Percentiles rank a stretch among this genome's conserved stretches.
Evolutionary conservation across 1,140 invertebrate species (phyloP).

Genomic region (Trichonephila inaurata): DNA sequence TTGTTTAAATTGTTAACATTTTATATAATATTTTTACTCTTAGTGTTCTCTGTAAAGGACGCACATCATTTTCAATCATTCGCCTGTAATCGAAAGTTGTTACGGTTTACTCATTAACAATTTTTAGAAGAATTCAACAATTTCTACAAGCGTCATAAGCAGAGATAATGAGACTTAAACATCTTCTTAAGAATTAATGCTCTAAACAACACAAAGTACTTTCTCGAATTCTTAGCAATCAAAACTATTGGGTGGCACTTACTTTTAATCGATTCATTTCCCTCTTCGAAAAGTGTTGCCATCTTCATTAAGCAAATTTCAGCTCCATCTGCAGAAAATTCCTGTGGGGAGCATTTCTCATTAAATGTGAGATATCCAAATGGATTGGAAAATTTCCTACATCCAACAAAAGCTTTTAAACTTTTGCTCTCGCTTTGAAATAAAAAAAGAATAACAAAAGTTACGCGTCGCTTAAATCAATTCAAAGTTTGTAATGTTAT

Average conservation of each 20-base stretch:
- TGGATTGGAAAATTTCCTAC: not conserved
- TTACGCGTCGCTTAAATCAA: not conserved
- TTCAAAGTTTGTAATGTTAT: constrained; percentile 1
- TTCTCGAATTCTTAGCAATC: not conserved
- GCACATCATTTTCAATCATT: no score
- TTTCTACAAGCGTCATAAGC: no score
- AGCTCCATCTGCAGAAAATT: not conserved
- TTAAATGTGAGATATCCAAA: constrained; percentile 10
- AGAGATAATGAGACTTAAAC: no score
- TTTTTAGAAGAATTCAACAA: no score
- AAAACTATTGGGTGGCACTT: not conserved
- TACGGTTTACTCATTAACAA: no score
- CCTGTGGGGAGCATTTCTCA: not conserved
- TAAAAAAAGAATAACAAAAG: not conserved
- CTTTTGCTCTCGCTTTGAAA: not conserved
- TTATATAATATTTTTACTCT: no score
- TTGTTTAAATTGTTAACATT: no score
- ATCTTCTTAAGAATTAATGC: no score
- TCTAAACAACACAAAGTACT: not conserved
- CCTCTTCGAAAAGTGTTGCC: not conserved
- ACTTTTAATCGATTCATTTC: constrained; percentile 20
- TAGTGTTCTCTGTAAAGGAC: no score
- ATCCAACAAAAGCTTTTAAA: constrained; percentile 14
- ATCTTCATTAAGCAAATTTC: constrained; percentile 8
- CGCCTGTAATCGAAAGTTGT: no score